Base-by-base conservation (phyloP, 1,140 invertebrate genomes). In the Apis cerana region DNA sequence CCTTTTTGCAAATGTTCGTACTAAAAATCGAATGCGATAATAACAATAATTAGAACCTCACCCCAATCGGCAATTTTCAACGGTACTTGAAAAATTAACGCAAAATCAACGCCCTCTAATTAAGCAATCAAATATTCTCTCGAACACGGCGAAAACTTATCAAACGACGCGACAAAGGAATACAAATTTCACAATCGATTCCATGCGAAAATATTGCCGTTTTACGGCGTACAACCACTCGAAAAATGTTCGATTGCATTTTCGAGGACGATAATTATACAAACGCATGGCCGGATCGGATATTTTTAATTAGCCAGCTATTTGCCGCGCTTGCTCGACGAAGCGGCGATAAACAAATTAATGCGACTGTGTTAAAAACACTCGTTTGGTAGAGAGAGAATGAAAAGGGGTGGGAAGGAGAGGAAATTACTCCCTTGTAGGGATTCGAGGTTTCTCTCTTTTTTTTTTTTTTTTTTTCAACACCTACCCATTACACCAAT, bases 281-380 rank as follows among this genome's bases (percentile, higher is more conserved):
- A 82, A 81, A 59, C 79, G 70, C 77, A 64, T 52, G 70, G 88
- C 86, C 89, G 90, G 33, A 92, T 91, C 89, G 88, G 90, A 92
- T 91, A 92, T 91, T 92, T 92, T 91, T 92, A 92, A 92, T 92
- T 91, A 92, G 74, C 48, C 64, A 56, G 12, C 75, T 80, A 75
- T 72, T 75, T 81, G 82, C 70, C 3, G 61, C 69, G 59, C 67
- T 67, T 43, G 80, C 56, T 62, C 62, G 72, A 5, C 58, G 64
- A 65, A 72, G 52, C 70, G 52, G 69, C 33, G 71, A 70, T 89
- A 88, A 88, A 90, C 88, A 88, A 88, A 90, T 90, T 84, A 90
- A 85, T 71, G 48, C 56, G 50, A 56, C 19, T 27, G 13, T 48
- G 61, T 84, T 82, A 43, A 43, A 65, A 77, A 67, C 65, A 67